These are phyloP conservation scores for Mixornis gularis DNA, from an alignment of 2,113 vertebrate genomes.

Conservation along the genomic window DNA sequence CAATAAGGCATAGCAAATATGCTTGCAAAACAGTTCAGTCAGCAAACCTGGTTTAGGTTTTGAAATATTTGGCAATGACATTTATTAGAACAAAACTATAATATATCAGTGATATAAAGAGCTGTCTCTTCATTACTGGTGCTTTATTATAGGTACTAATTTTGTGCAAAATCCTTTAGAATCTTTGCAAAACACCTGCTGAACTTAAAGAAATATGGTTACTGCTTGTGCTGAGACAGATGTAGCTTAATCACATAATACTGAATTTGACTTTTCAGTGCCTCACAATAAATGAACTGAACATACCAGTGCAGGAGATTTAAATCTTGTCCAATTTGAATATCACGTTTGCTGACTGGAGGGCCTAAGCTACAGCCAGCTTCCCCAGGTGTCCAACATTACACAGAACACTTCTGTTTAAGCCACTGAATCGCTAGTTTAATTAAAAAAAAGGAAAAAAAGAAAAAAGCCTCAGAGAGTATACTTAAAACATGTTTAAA, in stretches of 20 bases:
- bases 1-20: conserved; percentile 73
- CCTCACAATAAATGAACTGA: conserved; percentile 72
- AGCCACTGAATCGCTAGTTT: background rate
- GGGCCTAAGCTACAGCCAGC: background rate
- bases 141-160: conserved; percentile 78
- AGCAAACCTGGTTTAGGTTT: conserved; percentile 74
- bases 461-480: background rate
- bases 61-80: conserved; percentile 79
- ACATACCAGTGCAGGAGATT: conserved; percentile 30
- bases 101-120: conserved; percentile 78
- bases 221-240: conserved; percentile 73
- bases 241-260: conserved; percentile 79
- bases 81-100: conserved; percentile 79
- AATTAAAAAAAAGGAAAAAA: too few relatives aligned
- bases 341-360: conserved; percentile 11
- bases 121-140: conserved; percentile 71
- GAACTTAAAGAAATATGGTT: conserved; percentile 79
- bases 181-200: conserved; percentile 77
- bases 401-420: conserved; percentile 22
- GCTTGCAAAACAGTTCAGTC: conserved; percentile 75
- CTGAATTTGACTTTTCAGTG: conserved; percentile 70
- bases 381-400: conserved; percentile 3
- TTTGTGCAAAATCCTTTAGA: conserved; percentile 73
- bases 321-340: conserved; percentile 68
- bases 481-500: background rate